Evolutionary conservation across 2,113 vertebrate species (phyloP), one percentile per base, ranked within the genome.

Genomic region (Odocoileus virginianus): DNA sequence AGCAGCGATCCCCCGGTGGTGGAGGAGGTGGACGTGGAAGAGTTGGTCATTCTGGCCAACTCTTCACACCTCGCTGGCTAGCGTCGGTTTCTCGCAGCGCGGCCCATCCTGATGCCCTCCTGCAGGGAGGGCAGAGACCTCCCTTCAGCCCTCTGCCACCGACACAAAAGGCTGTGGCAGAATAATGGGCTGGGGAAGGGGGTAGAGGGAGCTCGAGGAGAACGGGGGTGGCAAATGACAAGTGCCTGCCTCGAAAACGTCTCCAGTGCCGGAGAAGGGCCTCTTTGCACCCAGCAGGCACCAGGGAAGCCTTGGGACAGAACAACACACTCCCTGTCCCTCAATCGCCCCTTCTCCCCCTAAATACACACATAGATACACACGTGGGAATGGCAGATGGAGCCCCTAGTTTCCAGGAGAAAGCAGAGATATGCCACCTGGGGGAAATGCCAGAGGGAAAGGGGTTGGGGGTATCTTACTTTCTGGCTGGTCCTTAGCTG

Each of bases 1-100:
- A 99, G 98, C 87, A 98, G 98, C 8, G 99, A 99, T 36, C 98
- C 98, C 33, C 97, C 98, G 88, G 98, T 98, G 96, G 98, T 98
- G 97, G 98, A 84, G 96, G 98, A 98, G 97, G 98, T 98, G 97
- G 98, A 94, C 84, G 98, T 96, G 96, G 99, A 98, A 83, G 98
- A 96, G 98, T 99, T 99, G 98, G 98, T 98, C 99, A 99, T 99
- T 94, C 98, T 99, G 98, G 87, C 97, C 94, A 86, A 54, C 96
- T 88, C 98, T 97, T 98, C 97, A 74, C 98, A 81, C 98, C 95
- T 97, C 64, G 74, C 79, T 30, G 78, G 93, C 98, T 97, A 98
- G 96, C 98, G 95, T 92, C 87, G 97, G 81, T 97, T 97, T 91
- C 60, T 92, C 27, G 89, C 89, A 50, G 89, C 76, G 94, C 94